Percentiles rank a stretch among this genome's conserved stretches.
phyloP scores from a whole-genome alignment of 2,797 vertebrate species.

The Dendrocincla tyrannina region DNA sequence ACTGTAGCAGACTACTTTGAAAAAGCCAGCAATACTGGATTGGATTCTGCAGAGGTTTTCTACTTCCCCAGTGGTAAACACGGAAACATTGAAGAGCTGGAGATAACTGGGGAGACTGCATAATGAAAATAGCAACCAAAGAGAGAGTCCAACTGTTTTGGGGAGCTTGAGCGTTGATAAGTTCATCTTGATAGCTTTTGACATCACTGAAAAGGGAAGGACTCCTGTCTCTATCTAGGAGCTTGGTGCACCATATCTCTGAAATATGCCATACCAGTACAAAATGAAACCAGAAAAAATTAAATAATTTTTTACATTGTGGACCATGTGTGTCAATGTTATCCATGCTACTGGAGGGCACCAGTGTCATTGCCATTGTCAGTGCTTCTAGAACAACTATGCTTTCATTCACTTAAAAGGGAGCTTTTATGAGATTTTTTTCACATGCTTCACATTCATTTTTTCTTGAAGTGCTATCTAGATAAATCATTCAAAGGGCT shows the following conservation, averaged over 20 bases:
- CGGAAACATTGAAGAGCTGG: background rate
- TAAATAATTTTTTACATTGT: background rate
- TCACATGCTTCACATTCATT: background rate
- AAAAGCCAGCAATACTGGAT: accelerated
- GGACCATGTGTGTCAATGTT: background rate
- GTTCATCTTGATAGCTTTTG: background rate
- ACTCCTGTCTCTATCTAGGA: background rate
- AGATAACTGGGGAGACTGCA: background rate
- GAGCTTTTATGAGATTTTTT: background rate
- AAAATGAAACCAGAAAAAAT: background rate
- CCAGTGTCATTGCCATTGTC: background rate
- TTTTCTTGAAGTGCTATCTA: background rate
- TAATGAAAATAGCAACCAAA: background rate
- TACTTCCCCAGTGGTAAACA: background rate
- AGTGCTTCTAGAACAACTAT: background rate
- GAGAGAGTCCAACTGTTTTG: background rate
- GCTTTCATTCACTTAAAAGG: background rate
- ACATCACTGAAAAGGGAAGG: background rate
- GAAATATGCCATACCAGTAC: background rate
- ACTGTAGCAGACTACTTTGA: background rate
- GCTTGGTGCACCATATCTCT: background rate
- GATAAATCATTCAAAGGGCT: background rate
- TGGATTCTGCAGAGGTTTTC: background rate
- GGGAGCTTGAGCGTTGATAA: background rate
- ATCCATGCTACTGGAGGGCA: background rate